Base-by-base conservation (phyloP, 2,888 invertebrate species). In the Caenorhabditis doughertyi region DNA sequence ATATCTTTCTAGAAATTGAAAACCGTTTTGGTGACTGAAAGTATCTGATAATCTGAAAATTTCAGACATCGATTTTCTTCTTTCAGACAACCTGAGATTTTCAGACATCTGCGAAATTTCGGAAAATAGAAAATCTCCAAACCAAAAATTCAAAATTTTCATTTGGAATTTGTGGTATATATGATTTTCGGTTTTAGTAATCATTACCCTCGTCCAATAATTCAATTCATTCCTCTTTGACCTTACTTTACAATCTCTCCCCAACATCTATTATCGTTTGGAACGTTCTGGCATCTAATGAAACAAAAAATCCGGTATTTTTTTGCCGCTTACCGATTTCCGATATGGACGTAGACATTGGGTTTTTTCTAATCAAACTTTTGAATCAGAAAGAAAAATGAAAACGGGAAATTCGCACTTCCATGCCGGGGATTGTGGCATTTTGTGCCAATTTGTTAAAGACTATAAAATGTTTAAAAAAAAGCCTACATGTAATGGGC, bases 281-380 rank as follows among this genome's bases (percentile, higher is more conserved):
- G 18, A 47, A 47, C 44, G 44, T 18, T 18, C 18, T 47, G 44
- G 18, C 44, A 47, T 47, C 44, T 47, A 47, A n/a, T 47, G 18
- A 47, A 47, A 47, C 44, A 47, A 47, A 18, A 47, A 47, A 47
- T 13, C 44, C 44, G 44, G 44, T 47, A 47, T 47, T 47, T 47
- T 47, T 47, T 47, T 47, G 11, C 44, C 44, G 44, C n/a, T 47
- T 47, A 4, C n/a, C 44, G 44, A 39, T 39, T 39, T n/a, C 35
- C 44, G 7, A 18, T 47, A 18, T 9, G 16, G 39, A 39, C 13
- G 39, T 13, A 39, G 39, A 39, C 39, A 39, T n/a, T n/a, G 13
- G 16, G 7, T 8, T 18, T 47, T 47, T 18, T n/a, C n/a, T n/a
- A n/a, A 47, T 47, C 44, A 18, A 18, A 47, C 5, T 18, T 47